Evolutionary conservation across 2,797 vertebrate species (phyloP).

Genomic region (Gadopsis marmoratus): DNA sequence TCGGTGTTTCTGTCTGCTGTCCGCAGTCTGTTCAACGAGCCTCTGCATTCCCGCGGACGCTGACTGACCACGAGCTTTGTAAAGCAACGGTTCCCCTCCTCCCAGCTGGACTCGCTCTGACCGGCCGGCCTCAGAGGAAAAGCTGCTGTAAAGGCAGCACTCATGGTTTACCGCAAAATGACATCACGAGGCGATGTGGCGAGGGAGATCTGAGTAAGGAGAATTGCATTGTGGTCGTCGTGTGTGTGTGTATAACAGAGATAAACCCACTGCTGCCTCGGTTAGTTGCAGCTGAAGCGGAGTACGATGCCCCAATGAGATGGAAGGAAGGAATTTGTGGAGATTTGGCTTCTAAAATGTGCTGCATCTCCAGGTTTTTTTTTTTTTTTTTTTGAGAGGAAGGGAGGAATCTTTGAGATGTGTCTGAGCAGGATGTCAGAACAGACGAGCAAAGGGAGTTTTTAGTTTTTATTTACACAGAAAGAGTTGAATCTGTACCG

Average conservation of each 20-base stretch:
- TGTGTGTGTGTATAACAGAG: not conserved
- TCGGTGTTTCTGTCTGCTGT: constrained; percentile 8
- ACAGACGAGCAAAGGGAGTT: not conserved
- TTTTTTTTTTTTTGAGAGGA: too few species aligned
- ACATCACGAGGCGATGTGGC: constrained; percentile 55
- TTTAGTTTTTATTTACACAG: not conserved
- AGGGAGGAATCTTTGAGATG: not conserved
- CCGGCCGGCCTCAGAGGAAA: constrained; percentile 9
- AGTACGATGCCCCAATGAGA: not conserved
- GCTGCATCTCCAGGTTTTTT: not conserved
- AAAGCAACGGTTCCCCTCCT: constrained; percentile 29
- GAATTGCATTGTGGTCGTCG: constrained; percentile 10
- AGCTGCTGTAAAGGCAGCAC: constrained; percentile 25
- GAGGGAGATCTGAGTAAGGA: constrained; percentile 45
- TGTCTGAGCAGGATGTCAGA: not conserved
- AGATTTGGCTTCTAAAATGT: not conserved
- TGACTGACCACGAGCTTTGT: constrained; percentile 43
- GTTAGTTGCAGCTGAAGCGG: not conserved
- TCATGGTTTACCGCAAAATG: constrained; percentile 56
- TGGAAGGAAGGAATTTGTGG: constrained; percentile 16
- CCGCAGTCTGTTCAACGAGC: constrained; percentile 43
- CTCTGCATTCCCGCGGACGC: constrained; percentile 38
- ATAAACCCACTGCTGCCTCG: constrained; percentile 14
- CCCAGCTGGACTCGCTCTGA: constrained; percentile 10
- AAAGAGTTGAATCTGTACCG: not conserved